phyloP scores from a whole-genome alignment of 2,113 vertebrate genomes.

The Gadus macrocephalus region DNA sequence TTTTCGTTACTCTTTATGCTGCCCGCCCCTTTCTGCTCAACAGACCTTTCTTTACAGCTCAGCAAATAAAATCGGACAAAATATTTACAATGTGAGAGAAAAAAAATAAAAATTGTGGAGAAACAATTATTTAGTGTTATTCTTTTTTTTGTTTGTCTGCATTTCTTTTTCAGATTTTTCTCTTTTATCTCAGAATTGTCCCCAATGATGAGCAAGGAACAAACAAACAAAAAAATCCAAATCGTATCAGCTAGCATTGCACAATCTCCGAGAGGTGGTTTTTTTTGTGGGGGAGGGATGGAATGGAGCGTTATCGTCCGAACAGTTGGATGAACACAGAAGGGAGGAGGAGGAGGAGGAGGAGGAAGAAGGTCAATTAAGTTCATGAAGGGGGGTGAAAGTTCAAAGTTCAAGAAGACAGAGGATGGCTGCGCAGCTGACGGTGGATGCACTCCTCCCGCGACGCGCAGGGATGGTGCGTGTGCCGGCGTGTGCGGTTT shows the following conservation, averaged over 20 bases:
- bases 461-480: constrained; percentile 44
- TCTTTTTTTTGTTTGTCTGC: constrained; percentile 59
- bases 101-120: constrained; percentile 72
- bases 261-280: constrained; percentile 78
- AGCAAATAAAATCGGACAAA: constrained; percentile 49
- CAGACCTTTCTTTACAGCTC: constrained; percentile 76
- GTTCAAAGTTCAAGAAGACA: constrained; percentile 82
- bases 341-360: constrained; percentile 58
- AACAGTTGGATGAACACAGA: constrained; percentile 81
- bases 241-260: constrained; percentile 81
- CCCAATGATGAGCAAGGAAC: constrained; percentile 75
- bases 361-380: constrained; percentile 79
- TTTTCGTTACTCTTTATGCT: constrained; percentile 75
- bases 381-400: constrained; percentile 78
- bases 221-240: constrained; percentile 64
- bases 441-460: constrained; percentile 70
- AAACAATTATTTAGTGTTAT: constrained; percentile 69
- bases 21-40: constrained; percentile 75
- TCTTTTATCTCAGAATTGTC: constrained; percentile 68
- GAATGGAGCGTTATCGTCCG: constrained; percentile 81
- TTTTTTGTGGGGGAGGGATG: constrained; percentile 54
- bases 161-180: constrained; percentile 55
- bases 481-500: constrained; percentile 67
- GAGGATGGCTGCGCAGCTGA: constrained; percentile 79
- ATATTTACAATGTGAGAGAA: constrained; percentile 82